These are phyloP conservation scores for Automeris io DNA, from an alignment of 2,888 invertebrate genomes.

Conservation along the genomic window DNA sequence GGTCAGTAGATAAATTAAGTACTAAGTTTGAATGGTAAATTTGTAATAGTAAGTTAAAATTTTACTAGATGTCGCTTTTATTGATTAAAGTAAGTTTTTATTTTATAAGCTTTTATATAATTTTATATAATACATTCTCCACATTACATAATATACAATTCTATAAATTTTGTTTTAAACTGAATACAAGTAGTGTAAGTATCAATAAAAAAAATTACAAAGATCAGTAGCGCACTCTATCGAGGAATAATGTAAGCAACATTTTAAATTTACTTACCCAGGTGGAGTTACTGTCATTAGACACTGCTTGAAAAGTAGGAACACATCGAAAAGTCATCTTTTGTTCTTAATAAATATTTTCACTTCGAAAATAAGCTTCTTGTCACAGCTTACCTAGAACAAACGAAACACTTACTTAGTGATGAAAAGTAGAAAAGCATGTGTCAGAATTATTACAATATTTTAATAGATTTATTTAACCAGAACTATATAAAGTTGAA, in stretches of 20 bases:
- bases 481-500: too few relatives aligned
- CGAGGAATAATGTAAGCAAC: conserved; percentile 21
- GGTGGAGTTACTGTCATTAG: conserved; percentile 80
- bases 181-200: background rate
- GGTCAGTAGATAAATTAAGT: background rate
- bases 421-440: conserved; percentile 35
- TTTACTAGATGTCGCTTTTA: background rate
- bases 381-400: conserved; percentile 82
- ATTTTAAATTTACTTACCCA: conserved; percentile 75
- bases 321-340: conserved; percentile 83
- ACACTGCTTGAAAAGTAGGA: conserved; percentile 80
- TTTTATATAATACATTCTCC: too few relatives aligned
- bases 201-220: background rate
- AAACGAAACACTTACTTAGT: conserved; percentile 79
- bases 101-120: too few relatives aligned
- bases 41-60: background rate
- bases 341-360: conserved; percentile 16
- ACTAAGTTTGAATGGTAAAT: background rate
- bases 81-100: background rate
- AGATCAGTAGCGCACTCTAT: background rate
- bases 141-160: too few relatives aligned
- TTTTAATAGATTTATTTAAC: too few relatives aligned
- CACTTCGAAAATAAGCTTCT: conserved; percentile 45
- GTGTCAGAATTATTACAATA: background rate
- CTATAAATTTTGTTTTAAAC: background rate